Conservation (phyloP, 2,797 vertebrate genomes). For the Fistularia commersonii region DNA sequence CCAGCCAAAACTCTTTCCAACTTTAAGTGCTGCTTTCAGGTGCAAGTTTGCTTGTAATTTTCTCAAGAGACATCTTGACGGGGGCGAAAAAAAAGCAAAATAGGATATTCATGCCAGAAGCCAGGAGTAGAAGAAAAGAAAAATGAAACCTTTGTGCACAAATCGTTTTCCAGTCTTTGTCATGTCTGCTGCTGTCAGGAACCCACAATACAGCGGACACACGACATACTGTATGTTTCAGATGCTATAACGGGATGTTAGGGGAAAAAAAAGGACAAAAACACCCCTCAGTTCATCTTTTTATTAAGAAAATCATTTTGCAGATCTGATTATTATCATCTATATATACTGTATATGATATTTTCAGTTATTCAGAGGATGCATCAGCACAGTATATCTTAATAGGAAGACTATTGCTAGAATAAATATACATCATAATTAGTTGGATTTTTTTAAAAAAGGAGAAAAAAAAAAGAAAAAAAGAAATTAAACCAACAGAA, state of each 20-base stretch:
- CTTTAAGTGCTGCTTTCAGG: too few species aligned
- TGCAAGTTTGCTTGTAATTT: too few species aligned
- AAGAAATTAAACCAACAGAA: conserved; percentile 34
- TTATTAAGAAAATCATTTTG: conserved; percentile 81
- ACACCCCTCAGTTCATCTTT: conserved; percentile 58
- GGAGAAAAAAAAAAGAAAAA: conserved; percentile 42
- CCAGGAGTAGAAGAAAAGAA: too few species aligned
- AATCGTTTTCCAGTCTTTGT: too few species aligned
- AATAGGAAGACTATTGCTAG: conserved; percentile 94
- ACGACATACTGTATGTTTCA: neutral
- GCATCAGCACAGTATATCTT: conserved; percentile 83
- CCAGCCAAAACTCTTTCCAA: too few species aligned
- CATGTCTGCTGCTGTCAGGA: too few species aligned
- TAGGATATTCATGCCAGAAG: too few species aligned
- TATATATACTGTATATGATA: conserved; percentile 51
- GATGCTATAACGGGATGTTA: neutral
- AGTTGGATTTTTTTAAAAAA: conserved; percentile 40
- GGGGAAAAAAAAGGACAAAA: conserved; percentile 10
- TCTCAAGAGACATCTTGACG: too few species aligned
- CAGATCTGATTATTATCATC: conserved; percentile 71
- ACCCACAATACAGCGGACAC: too few species aligned
- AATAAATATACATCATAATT: conserved; percentile 79
- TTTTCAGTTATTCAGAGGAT: conserved; percentile 73
- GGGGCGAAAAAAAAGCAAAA: too few species aligned
- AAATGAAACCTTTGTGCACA: too few species aligned